A percentile compares a stretch with the other conserved stretches of the same genome.
These are phyloP conservation scores for Ylistrum balloti DNA, from an alignment of 1,140 invertebrate genomes.

Conservation along the genomic window DNA sequence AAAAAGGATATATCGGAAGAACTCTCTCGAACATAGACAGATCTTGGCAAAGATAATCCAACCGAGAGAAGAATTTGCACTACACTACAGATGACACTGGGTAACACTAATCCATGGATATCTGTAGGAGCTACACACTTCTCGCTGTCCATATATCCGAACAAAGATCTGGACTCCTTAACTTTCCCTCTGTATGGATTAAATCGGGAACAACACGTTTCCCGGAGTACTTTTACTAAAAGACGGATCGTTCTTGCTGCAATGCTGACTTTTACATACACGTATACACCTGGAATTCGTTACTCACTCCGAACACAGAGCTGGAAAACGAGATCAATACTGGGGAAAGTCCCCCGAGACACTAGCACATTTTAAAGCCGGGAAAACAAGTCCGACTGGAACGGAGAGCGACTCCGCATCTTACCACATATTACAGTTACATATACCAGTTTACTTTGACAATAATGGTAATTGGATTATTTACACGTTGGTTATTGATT, in stretches of 20 bases:
- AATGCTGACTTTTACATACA: constrained; percentile 23
- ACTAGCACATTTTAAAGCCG: neutral
- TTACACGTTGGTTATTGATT: neutral
- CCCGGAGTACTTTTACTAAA: neutral
- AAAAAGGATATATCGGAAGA: no score
- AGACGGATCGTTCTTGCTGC: neutral
- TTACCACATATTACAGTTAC: neutral
- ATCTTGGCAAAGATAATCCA: neutral
- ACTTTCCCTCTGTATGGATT: neutral
- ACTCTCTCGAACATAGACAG: neutral
- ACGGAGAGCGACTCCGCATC: neutral
- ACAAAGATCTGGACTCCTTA: neutral
- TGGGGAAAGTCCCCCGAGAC: neutral
- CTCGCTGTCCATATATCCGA: neutral
- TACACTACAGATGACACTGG: neutral
- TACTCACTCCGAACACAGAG: neutral
- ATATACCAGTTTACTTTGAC: neutral
- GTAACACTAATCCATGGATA: neutral
- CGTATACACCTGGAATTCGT: constrained; percentile 29
- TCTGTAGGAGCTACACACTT: neutral
- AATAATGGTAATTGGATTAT: neutral
- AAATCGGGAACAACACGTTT: neutral
- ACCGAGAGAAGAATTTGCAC: neutral
- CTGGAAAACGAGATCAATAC: neutral
- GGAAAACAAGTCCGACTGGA: neutral